Evolutionary conservation across 1,140 invertebrate species (phyloP), one percentile per base, ranked within the genome.

Genomic region (Dufourea novaeangliae): DNA sequence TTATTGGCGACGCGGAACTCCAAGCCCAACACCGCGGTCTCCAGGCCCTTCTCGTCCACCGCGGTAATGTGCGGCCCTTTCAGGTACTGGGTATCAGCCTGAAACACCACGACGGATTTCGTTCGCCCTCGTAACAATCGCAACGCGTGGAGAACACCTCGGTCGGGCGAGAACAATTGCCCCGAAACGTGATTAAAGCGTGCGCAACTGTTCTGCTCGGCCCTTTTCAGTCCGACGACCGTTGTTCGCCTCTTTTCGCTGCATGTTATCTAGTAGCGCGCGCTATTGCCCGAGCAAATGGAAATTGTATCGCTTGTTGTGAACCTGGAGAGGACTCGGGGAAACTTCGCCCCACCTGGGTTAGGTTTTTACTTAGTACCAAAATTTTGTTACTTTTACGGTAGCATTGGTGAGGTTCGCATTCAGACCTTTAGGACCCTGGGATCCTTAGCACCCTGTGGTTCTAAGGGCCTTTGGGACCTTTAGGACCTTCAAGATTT

Each of bases 1-100:
- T 95, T 95, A 14, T 93, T 93, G 64, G 94, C 93, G 22, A 96
- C 96, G 79, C 94, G 94, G 89, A 98, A 97, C 86, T 96, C 94
- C 44, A 96, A 88, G 1, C 95, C 95, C 1, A 97, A 91, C 7
- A 94, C 94, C 1, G 96, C 95, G 59, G 95, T 95, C 86, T 97
- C 95, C 44, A 97, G 92, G 0, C 95, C 95, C 77, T 95, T 85
- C 25, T 61, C 80, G 50, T 85, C 86, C 6, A 78, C 72, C 14
- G 56, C 75, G 32, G 79, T 81, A 41, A 87, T 79, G 46, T 69
- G 78, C 2, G 93, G 94, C 2, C 94, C 93, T 41, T 86, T 88
- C 59, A 94, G 87, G 82, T 93, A 93, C 50, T 89, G 86, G 29
- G 90, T 85, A 74, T 94, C 93, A n/a, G 93, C 94, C 93, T 94